These are phyloP conservation scores for Collichthys lucidus DNA, from an alignment of 2,113 vertebrate species.

Conservation along the genomic window DNA sequence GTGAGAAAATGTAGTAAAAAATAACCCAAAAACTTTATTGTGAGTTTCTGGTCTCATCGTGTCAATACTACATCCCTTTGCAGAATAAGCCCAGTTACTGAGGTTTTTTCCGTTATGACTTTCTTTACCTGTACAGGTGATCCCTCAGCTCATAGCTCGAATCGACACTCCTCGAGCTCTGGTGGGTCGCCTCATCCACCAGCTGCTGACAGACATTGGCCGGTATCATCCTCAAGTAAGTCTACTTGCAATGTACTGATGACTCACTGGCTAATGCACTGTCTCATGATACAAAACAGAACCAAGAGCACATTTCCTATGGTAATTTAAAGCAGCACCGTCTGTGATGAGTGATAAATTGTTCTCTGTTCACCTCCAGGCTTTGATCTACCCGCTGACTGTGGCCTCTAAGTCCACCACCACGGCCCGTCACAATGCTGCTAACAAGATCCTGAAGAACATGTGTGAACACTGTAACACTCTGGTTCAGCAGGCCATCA, in stretches of 20 bases:
- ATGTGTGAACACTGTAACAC: slow-evolving; percentile 99
- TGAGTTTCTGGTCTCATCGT: neutral
- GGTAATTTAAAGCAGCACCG: neutral
- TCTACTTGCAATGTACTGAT: neutral
- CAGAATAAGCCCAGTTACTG: neutral
- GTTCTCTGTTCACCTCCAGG: slow-evolving; percentile 79
- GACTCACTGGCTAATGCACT: neutral
- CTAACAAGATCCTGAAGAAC: slow-evolving; percentile 99
- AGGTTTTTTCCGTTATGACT: neutral
- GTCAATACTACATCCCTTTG: neutral
- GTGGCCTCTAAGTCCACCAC: slow-evolving; percentile 99
- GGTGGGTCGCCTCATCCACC: slow-evolving; percentile 97
- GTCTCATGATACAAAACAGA: neutral
- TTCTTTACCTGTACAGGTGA: slow-evolving; percentile 85
- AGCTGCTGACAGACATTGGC: slow-evolving; percentile 97
- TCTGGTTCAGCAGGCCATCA: slow-evolving; percentile 97
- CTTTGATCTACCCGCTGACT: slow-evolving; percentile 97
- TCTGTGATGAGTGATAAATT: neutral
- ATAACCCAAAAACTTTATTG: too few species aligned
- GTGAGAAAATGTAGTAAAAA: neutral
- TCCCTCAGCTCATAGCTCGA: slow-evolving; percentile 97
- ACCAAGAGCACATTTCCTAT: neutral
- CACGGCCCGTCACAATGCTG: slow-evolving; percentile 96
- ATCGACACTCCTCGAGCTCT: slow-evolving; percentile 95
- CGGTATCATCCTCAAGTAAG: slow-evolving; percentile 96